Base-by-base conservation (phyloP, 2,113 vertebrate genomes). In the Carassius carassius region DNA sequence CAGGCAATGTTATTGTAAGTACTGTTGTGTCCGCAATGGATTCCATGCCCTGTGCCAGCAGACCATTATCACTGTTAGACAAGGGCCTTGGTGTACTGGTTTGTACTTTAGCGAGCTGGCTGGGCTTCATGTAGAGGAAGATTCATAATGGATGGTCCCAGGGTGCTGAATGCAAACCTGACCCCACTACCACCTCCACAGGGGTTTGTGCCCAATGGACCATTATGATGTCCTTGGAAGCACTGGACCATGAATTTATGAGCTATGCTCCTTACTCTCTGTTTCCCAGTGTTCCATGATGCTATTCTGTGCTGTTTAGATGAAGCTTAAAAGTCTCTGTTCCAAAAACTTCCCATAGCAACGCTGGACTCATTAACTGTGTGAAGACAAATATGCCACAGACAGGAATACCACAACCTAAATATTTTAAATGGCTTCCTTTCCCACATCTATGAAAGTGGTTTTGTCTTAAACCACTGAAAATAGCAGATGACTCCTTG, bases 221-320 rank as follows among this genome's bases (percentile, higher is more conserved):
- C 81, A 73, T 82, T 72, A 72, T 73, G 63, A 72, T 82, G 80
- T 82, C 81, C 81, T 82, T 82, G 47, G 47, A 82, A 51, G 49
- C 81, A 72, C 32, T 8, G 51, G 81, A 82, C 81, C 81, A 73
- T 82, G 49, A 73, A 82, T 82, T 58, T 82, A 82, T 58, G 81
- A 21, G 67, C 81, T n/a, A 49, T 73, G 12, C 23, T 41, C 32
- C 23, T 37, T n/a, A 72, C 32, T 56, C 81, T 23, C 67, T 17
- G 21, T 69, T 37, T 72, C 32, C 51, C 49, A 81, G 44, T 14
- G 41, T 51, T 69, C 78, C 78, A 82, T 29, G 3, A 47, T 49
- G 23, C 47, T 80, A 65, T 81, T 51, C 25, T 47, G 16, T 81
- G 23, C 25, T 49, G 25, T 69, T 29, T n/a, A 56, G 67, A 56